These are phyloP conservation scores for Rotaria socialis DNA, from an alignment of 2,888 invertebrate species.

Conservation along the genomic window DNA sequence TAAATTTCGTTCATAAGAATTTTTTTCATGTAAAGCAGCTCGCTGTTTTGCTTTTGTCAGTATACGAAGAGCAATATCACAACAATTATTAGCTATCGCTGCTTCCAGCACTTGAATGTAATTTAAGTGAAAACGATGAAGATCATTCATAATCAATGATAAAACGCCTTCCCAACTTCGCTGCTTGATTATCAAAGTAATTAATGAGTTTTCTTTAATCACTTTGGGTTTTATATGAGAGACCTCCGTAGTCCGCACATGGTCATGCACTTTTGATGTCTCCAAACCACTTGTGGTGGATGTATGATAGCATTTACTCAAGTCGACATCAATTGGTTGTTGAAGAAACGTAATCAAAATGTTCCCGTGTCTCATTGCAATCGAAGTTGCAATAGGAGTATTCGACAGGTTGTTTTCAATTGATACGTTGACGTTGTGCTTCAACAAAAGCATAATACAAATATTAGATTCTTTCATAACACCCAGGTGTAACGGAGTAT, in stretches of 20 bases:
- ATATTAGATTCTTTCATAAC: not conserved
- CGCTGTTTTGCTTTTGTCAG: not conserved
- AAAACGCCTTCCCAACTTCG: not conserved
- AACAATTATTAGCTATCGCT: not conserved
- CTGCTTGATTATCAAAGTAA: not conserved
- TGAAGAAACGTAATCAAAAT: not conserved
- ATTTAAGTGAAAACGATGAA: not conserved
- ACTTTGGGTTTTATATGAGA: no score
- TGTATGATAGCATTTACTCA: not conserved
- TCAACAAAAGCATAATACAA: not conserved
- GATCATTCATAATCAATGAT: not conserved
- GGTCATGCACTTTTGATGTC: no score
- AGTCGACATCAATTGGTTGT: not conserved
- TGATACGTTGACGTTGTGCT: not conserved
- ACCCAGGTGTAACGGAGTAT: not conserved
- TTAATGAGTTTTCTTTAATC: not conserved
- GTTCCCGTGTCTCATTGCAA: not conserved
- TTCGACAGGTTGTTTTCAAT: not conserved
- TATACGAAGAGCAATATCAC: not conserved
- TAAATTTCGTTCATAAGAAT: not conserved
- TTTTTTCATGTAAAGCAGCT: not conserved
- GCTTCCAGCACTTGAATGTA: not conserved
- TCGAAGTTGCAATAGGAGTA: not conserved
- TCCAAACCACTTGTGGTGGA: no score
- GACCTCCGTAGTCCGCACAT: no score